Evolutionary conservation across 2,797 vertebrate species (phyloP).

Genomic region (Parauchenoglanis punctatus): DNA sequence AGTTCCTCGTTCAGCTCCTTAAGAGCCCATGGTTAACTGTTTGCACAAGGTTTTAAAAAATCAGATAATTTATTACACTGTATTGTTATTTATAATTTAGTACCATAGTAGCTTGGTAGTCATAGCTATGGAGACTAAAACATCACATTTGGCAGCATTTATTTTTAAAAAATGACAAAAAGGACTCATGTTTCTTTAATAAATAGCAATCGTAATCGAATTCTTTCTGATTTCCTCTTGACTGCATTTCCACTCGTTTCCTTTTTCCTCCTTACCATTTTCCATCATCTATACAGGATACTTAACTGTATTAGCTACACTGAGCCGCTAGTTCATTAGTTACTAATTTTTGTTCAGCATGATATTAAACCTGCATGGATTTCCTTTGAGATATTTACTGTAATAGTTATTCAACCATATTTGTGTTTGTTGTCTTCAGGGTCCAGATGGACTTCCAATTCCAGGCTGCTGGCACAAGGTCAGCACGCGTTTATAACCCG

Average conservation of each 20-base stretch:
- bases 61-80: background rate
- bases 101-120: background rate
- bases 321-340: background rate
- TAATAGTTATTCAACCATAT: background rate
- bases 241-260: background rate
- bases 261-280: background rate
- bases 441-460: constrained; percentile 81
- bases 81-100: background rate
- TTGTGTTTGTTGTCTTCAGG: constrained; percentile 68
- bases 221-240: background rate
- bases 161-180: background rate
- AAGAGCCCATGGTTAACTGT: background rate
- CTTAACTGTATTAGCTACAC: background rate
- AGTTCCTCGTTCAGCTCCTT: background rate
- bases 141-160: background rate
- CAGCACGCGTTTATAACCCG: constrained; percentile 31
- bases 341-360: background rate
- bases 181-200: background rate
- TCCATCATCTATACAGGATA: background rate
- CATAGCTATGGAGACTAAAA: background rate
- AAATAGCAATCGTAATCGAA: background rate
- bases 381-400: background rate
- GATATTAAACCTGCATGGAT: background rate
- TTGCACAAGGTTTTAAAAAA: background rate
- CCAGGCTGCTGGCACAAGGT: constrained; percentile 88